phyloP scores from a whole-genome alignment of 1,140 invertebrate species.

The Agrypnia vestita region DNA sequence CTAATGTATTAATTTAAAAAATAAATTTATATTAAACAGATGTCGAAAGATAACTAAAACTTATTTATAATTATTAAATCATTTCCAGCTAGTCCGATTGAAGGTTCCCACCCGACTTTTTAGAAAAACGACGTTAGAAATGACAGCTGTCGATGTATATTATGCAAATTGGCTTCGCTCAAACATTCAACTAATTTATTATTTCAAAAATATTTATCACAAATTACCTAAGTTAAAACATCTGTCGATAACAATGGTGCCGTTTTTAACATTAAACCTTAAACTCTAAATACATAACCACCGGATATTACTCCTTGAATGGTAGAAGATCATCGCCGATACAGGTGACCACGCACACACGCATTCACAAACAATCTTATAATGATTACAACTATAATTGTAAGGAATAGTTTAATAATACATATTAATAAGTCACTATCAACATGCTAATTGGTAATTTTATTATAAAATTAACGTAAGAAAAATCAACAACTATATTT shows the following conservation, averaged over 20 bases:
- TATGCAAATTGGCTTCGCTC: background rate
- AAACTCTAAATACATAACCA: slow-evolving; percentile 15
- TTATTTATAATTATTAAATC: no score
- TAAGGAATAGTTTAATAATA: slow-evolving; percentile 49
- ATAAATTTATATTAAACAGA: no score
- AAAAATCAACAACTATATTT: slow-evolving; percentile 46
- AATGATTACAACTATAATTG: slow-evolving; percentile 41
- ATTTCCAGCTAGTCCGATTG: no score
- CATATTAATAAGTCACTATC: slow-evolving; percentile 50
- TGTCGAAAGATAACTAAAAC: no score
- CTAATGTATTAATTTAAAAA: no score
- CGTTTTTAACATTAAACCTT: slow-evolving; percentile 42
- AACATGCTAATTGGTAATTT: slow-evolving; percentile 46
- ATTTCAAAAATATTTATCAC: slow-evolving; percentile 46
- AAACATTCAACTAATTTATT: slow-evolving; percentile 1
- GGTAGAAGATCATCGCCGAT: slow-evolving; percentile 3
- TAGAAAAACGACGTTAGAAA: background rate
- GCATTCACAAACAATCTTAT: slow-evolving; percentile 1
- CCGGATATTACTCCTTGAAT: background rate
- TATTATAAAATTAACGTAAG: slow-evolving; percentile 39
- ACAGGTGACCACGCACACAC: no score
- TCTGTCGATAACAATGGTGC: slow-evolving; percentile 45
- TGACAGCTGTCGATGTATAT: background rate
- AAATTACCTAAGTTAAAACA: slow-evolving; percentile 44
- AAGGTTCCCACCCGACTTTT: no score